These are phyloP conservation scores for Dendrocincla tyrannina DNA, from an alignment of 2,797 vertebrate species.

Conservation along the genomic window DNA sequence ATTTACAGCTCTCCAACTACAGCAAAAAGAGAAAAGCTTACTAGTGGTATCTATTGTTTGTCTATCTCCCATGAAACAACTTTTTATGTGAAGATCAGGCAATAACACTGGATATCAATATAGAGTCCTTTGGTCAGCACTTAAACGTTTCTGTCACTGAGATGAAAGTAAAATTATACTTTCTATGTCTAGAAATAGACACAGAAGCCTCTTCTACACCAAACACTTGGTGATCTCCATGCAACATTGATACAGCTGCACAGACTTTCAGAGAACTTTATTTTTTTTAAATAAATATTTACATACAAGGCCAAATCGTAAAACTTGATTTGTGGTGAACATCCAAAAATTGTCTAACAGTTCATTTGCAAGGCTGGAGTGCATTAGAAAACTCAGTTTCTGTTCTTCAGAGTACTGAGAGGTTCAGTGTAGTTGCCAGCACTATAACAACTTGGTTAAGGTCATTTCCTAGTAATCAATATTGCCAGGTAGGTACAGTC, in stretches of 20 bases:
- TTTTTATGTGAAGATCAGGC: neutral
- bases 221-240: neutral
- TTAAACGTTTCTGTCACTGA: neutral
- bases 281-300: neutral
- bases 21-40: neutral
- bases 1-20: constrained; percentile 9
- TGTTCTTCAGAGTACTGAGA: constrained; percentile 13
- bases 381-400: constrained; percentile 26
- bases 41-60: neutral
- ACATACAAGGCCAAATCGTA: constrained; percentile 35
- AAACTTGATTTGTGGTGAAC: neutral
- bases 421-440: constrained; percentile 2
- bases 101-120: neutral
- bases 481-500: constrained; percentile 10
- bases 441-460: neutral
- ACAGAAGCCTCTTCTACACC: neutral
- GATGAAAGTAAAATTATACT: neutral
- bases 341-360: neutral
- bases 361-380: neutral
- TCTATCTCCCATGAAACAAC: neutral
- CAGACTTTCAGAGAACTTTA: neutral
- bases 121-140: neutral
- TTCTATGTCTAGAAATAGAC: neutral
- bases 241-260: neutral
- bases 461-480: neutral